Conservation (phyloP, 2,113 vertebrate genomes). For the Echinops telfairi region DNA sequence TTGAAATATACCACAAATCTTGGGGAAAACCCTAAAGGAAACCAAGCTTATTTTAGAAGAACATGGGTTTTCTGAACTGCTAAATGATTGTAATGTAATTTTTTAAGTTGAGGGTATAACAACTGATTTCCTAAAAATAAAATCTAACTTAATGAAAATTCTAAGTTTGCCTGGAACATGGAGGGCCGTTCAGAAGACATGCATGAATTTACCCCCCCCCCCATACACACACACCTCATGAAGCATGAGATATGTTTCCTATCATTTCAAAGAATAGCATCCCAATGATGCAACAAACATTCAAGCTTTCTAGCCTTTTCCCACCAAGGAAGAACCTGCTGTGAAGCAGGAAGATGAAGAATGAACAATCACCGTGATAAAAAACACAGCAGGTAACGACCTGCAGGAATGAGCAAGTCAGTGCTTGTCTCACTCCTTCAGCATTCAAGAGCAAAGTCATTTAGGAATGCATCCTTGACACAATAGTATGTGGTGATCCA, state of each 20-base stretch:
- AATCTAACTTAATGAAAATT: not conserved
- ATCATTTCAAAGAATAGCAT: not conserved
- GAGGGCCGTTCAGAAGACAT: not conserved
- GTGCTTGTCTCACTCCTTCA: constrained; percentile 15
- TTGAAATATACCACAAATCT: constrained; percentile 34
- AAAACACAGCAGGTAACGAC: not conserved
- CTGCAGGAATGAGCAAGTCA: not conserved
- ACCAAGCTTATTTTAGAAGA: constrained; percentile 49
- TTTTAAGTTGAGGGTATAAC: not conserved
- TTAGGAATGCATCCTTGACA: not conserved
- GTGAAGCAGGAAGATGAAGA: not conserved
- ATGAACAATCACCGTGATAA: not conserved
- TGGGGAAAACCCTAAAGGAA: constrained; percentile 18
- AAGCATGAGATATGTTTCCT: not conserved
- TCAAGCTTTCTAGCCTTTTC: constrained; percentile 29
- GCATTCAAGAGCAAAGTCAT: not conserved
- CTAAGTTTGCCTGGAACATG: not conserved
- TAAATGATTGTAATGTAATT: not conserved
- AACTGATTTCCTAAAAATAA: constrained; percentile 22
- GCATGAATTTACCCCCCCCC: not conserved
- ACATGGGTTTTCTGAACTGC: constrained; percentile 16
- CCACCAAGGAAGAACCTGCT: constrained; percentile 13
- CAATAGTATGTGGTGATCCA: not conserved
- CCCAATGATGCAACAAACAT: not conserved
- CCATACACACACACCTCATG: not conserved